Conservation (phyloP, 2,113 vertebrate species). For the Lepus americanus region DNA sequence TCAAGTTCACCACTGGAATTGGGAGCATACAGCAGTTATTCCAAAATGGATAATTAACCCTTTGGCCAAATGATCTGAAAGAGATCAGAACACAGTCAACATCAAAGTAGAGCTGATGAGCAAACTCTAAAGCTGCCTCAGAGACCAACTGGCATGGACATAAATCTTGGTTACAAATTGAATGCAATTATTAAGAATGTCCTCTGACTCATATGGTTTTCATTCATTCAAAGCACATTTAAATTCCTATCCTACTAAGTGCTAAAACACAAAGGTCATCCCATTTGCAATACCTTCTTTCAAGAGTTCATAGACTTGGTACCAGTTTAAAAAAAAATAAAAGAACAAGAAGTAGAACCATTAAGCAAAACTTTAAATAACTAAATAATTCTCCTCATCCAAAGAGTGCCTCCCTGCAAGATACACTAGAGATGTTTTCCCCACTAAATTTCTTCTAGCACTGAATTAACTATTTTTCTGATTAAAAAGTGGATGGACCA, state of each 20-base stretch:
- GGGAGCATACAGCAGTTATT: background rate
- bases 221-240: conserved; percentile 4
- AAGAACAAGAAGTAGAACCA: background rate
- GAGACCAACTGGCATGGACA: background rate
- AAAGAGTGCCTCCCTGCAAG: background rate
- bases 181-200: conserved; percentile 5
- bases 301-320: background rate
- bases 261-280: background rate
- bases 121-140: background rate
- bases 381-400: background rate
- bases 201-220: background rate
- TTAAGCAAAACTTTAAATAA: background rate
- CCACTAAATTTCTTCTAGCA: background rate
- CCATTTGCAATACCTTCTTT: background rate
- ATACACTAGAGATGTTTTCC: background rate
- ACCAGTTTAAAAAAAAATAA: background rate
- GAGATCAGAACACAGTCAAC: background rate
- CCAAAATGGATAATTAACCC: background rate
- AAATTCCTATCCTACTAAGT: no score
- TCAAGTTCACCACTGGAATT: background rate
- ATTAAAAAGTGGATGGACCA: conserved; percentile 26
- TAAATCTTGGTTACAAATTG: background rate
- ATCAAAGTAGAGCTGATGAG: background rate
- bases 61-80: background rate
- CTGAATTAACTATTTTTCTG: conserved; percentile 28